phyloP scores from a whole-genome alignment of 1,140 invertebrate genomes.

The Orius laevigatus region DNA sequence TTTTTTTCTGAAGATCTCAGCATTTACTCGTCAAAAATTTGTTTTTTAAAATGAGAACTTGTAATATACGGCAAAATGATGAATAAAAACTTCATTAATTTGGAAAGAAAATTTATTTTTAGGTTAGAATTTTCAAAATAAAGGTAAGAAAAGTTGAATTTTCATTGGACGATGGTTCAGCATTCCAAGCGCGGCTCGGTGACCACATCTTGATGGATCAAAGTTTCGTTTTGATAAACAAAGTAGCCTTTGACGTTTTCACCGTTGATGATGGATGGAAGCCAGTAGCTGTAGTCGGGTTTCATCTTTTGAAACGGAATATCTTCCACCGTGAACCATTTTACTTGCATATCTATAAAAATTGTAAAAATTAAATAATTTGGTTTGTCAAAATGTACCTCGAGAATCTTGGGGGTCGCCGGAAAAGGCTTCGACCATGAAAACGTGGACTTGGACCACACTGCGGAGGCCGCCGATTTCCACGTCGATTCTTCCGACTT shows the following conservation, averaged over 20 bases:
- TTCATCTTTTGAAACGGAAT: constrained; percentile 38
- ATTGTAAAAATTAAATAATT: too few species aligned
- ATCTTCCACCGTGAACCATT: constrained; percentile 31
- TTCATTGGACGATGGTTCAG: too few species aligned
- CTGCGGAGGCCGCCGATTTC: constrained; percentile 33
- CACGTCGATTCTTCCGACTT: constrained; percentile 34
- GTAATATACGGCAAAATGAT: too few species aligned
- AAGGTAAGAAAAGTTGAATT: too few species aligned
- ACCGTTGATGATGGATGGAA: constrained; percentile 31
- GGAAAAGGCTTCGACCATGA: constrained; percentile 25
- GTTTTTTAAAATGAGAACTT: too few species aligned
- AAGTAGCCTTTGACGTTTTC: constrained; percentile 34
- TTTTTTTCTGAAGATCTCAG: too few species aligned
- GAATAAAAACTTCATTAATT: too few species aligned
- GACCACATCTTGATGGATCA: constrained; percentile 13
- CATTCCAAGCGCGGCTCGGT: too few species aligned
- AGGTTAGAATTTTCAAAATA: too few species aligned
- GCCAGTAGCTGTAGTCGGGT: constrained; percentile 36
- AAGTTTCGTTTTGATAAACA: constrained; percentile 15
- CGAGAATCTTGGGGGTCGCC: constrained; percentile 30
- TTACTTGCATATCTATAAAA: constrained; percentile 34
- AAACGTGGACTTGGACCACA: constrained; percentile 37
- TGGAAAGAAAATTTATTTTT: too few species aligned
- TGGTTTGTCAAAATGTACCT: constrained; percentile 25
- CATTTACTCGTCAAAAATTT: too few species aligned